Conservation (phyloP, 2,113 vertebrate genomes). For the Psilopsiagon aymara region DNA sequence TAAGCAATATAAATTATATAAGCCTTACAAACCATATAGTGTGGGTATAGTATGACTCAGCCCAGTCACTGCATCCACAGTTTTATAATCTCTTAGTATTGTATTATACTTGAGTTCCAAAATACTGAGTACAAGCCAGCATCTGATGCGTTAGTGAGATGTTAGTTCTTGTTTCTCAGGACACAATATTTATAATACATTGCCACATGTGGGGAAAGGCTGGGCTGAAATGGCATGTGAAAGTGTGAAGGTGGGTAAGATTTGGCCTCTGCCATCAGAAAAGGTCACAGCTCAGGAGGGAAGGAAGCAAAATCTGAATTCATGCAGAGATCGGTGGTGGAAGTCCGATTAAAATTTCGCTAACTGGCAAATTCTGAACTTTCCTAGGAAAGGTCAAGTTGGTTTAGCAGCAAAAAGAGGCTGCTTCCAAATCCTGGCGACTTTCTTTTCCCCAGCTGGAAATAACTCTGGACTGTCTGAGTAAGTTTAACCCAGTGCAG, state of each 20-base stretch:
- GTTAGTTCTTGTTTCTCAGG: background rate
- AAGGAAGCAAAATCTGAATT: background rate
- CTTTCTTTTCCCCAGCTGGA: background rate
- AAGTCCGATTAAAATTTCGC: background rate
- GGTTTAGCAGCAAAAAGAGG: background rate
- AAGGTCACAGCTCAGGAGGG: background rate
- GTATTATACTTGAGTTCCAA: background rate
- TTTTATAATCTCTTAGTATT: background rate
- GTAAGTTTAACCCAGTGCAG: background rate
- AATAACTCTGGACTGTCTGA: background rate
- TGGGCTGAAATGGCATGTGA: background rate
- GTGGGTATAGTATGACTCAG: background rate
- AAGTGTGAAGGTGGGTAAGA: background rate
- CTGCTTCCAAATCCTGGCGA: background rate
- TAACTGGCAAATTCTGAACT: background rate
- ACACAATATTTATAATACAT: accelerated
- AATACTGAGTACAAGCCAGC: background rate
- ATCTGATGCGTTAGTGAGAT: background rate
- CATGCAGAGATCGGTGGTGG: accelerated
- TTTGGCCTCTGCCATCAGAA: background rate
- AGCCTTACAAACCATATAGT: background rate
- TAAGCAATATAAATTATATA: background rate
- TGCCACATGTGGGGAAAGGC: background rate
- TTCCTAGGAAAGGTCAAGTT: background rate
- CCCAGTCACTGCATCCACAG: background rate